Percentiles rank a stretch among this genome's conserved stretches.
These are phyloP conservation scores for Etheostoma perlongum DNA, from an alignment of 2,797 vertebrate genomes.

Conservation along the genomic window DNA sequence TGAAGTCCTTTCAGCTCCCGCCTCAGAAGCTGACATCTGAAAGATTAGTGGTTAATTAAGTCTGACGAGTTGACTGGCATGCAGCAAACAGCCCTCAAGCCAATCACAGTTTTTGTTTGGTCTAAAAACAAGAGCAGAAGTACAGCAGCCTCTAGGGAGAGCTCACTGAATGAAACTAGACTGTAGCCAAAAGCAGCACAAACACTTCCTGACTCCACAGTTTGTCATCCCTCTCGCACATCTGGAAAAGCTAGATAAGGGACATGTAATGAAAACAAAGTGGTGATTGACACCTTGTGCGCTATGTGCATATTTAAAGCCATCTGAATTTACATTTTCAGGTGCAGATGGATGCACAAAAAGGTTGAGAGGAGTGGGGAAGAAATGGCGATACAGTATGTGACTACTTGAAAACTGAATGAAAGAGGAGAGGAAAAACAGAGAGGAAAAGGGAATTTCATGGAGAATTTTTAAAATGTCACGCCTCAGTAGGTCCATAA, in stretches of 20 bases:
- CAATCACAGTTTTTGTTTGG: constrained; percentile 60
- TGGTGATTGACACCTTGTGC: constrained; percentile 60
- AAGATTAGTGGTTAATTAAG: constrained; percentile 81
- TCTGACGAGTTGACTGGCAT: constrained; percentile 69
- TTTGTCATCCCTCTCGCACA: constrained; percentile 53
- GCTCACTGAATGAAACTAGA: constrained; percentile 46
- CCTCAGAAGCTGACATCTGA: constrained; percentile 75
- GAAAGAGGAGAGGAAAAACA: constrained; percentile 26
- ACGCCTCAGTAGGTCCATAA: constrained; percentile 51
- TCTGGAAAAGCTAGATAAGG: constrained; percentile 70
- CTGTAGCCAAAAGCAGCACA: constrained; percentile 48
- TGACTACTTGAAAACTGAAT: constrained; percentile 28
- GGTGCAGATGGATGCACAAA: constrained; percentile 33
- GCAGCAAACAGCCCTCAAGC: constrained; percentile 65
- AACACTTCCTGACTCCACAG: constrained; percentile 46
- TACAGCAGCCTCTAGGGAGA: constrained; percentile 49
- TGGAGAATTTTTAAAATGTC: constrained; percentile 62
- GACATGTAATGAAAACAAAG: constrained; percentile 60
- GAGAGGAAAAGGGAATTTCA: constrained; percentile 54
- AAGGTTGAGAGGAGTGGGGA: background rate
- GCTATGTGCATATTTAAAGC: constrained; percentile 46
- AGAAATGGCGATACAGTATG: constrained; percentile 11
- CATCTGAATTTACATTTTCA: constrained; percentile 49
- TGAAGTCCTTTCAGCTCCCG: constrained; percentile 76
- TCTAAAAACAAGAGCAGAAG: constrained; percentile 53